Evolutionary conservation across 2,797 vertebrate species (phyloP), one percentile per base, ranked within the genome.

Genomic region (Spondyliosoma cantharus): DNA sequence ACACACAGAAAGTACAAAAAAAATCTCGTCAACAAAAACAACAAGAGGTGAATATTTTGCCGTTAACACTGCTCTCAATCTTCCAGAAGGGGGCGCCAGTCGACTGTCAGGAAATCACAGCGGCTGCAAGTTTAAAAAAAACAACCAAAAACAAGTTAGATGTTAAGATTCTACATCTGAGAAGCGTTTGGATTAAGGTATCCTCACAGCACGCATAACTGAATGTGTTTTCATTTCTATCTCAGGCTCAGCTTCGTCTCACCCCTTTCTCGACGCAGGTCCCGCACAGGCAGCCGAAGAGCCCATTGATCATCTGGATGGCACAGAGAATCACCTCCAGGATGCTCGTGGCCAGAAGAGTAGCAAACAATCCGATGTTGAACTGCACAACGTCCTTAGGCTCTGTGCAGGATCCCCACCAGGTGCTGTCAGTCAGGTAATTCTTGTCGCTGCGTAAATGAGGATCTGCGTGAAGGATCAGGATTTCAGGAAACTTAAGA

Each of bases 211-310:
- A 17, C 3, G 5, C 25, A 20, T 43, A 50, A 50, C 7, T 20
- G 25, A n/a, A 11, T 37, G n/a, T 37, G 19, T 25, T 56, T 29
- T 42, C 0, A 2, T 67, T 19, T 42, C 52, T 25, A 3, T 9
- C 29, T 62, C 3, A 7, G 29, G 12, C 12, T 22, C 3, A 7
- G 17, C 2, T 16, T 57, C 32, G 43, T 16, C 84, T 88, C 50
- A 95, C 93, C 87, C 79, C 92, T 76, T 93, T 92, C 0, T 80
- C 27, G 0, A 0, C 24, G 86, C 96, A 96, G 76, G 95, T 92
- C 74, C 95, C 95, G 48, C 96, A 96, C 71, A 96, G 69, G 66
- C 96, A 96, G 54, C 96, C 96, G 0, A 94, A 90, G 4, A 96
- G 91, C 4, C 96, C 95, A 2, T 96, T 96, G 86, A 96, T 80